These are phyloP conservation scores for Ommatoiulus sabulosus DNA, from an alignment of 2,888 invertebrate genomes.

Conservation along the genomic window DNA sequence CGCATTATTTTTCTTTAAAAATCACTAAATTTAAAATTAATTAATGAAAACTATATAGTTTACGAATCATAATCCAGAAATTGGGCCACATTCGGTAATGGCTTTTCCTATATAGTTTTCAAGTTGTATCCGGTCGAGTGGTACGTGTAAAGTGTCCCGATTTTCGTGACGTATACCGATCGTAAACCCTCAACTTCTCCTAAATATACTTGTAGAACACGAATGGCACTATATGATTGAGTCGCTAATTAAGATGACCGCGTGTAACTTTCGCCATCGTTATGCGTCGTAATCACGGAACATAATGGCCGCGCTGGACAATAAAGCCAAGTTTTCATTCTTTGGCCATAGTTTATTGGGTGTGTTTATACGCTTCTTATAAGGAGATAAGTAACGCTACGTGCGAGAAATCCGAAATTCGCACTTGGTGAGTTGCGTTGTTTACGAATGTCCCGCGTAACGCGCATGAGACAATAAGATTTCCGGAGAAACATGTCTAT, in stretches of 20 bases:
- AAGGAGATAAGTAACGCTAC: background rate
- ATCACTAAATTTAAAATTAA: no score
- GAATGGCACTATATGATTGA: background rate
- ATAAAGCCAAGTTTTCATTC: conserved; percentile 8
- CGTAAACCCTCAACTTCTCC: no score
- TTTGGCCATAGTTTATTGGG: background rate
- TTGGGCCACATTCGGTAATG: no score
- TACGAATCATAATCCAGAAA: no score
- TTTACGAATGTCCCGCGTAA: background rate
- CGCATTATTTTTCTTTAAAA: no score
- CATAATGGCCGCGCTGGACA: background rate
- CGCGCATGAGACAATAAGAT: background rate
- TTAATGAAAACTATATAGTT: no score
- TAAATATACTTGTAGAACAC: no score
- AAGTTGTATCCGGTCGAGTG: no score
- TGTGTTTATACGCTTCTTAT: conserved; percentile 19
- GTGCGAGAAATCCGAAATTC: background rate
- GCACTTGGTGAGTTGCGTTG: background rate
- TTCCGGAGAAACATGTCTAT: background rate
- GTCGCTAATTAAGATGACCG: background rate
- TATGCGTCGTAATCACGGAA: conserved; percentile 1
- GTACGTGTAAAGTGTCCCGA: no score
- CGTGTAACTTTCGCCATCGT: background rate
- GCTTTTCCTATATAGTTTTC: no score
- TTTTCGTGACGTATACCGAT: no score